Evolutionary conservation across 2,797 vertebrate species (phyloP).

Genomic region (Acestrorhynchus altus): DNA sequence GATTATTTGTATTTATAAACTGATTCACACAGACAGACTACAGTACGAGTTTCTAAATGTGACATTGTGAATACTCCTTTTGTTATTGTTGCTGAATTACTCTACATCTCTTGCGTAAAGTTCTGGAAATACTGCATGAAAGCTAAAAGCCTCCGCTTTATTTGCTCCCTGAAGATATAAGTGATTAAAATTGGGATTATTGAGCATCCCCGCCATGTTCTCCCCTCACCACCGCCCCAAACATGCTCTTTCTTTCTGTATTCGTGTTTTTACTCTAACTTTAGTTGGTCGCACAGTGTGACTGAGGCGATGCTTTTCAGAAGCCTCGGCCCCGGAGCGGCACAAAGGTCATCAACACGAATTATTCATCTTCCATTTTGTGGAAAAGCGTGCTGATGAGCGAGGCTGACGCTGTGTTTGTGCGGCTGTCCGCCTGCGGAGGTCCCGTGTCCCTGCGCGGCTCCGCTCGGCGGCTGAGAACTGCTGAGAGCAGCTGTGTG

Average conservation of each 20-base stretch:
- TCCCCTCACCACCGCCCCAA: conserved; percentile 69
- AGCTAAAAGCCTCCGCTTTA: background rate
- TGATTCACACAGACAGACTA: no score
- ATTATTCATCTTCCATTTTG: conserved; percentile 88
- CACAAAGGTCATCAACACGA: conserved; percentile 69
- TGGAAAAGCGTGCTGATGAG: conserved; percentile 80
- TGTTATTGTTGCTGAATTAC: background rate
- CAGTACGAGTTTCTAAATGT: no score
- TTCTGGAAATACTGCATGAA: background rate
- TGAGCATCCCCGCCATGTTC: conserved; percentile 62
- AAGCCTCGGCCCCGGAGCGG: conserved; percentile 4
- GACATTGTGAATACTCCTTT: no score
- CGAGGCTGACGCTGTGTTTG: conserved; percentile 81
- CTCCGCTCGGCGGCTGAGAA: conserved; percentile 20
- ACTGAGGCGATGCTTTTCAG: conserved; percentile 27
- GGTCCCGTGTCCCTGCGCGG: background rate
- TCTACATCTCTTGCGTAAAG: background rate
- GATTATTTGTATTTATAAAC: background rate
- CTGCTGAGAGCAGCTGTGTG: conserved; percentile 18
- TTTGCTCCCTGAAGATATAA: background rate
- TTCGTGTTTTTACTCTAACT: conserved; percentile 31
- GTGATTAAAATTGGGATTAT: conserved; percentile 37
- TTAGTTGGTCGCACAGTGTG: no score
- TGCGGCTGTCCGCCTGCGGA: conserved; percentile 42
- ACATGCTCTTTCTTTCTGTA: conserved; percentile 42